A percentile compares a stretch with the other conserved stretches of the same genome.
These are phyloP conservation scores for Cephalopterus ornatus DNA, from an alignment of 2,113 vertebrate genomes.

Conservation along the genomic window DNA sequence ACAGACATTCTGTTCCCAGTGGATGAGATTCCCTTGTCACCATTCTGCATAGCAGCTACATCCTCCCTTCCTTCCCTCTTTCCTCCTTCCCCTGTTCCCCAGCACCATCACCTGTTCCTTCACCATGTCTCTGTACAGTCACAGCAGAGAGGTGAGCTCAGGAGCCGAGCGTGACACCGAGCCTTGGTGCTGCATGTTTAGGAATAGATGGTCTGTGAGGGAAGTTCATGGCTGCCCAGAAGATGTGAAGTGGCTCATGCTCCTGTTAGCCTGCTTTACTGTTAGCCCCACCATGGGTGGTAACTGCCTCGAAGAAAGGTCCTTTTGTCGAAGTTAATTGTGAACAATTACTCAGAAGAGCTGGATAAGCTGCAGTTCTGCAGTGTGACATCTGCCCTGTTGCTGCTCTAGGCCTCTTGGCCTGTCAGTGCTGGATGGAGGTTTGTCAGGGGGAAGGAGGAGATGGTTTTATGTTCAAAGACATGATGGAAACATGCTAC, in stretches of 20 bases:
- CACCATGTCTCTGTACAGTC: background rate
- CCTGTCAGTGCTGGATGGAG: background rate
- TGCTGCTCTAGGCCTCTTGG: background rate
- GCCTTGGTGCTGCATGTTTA: background rate
- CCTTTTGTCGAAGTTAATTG: background rate
- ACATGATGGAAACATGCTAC: background rate
- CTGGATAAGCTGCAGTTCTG: background rate
- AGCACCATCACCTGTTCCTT: background rate
- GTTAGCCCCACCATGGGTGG: background rate
- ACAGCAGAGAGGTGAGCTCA: background rate
- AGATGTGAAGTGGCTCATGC: background rate
- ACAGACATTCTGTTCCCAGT: background rate
- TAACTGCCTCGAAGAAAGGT: background rate
- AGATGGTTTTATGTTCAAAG: background rate
- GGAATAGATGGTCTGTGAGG: background rate
- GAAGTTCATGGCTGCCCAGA: background rate
- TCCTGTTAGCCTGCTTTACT: background rate
- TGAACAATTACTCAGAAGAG: background rate
- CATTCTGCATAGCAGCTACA: background rate
- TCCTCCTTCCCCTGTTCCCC: background rate
- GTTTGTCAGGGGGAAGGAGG: background rate
- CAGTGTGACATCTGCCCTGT: background rate
- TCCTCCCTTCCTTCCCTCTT: background rate
- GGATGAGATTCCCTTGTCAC: background rate
- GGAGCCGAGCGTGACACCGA: accelerated